Conservation (phyloP, 2,888 invertebrate genomes). For the Frankliniella fusca region DNA sequence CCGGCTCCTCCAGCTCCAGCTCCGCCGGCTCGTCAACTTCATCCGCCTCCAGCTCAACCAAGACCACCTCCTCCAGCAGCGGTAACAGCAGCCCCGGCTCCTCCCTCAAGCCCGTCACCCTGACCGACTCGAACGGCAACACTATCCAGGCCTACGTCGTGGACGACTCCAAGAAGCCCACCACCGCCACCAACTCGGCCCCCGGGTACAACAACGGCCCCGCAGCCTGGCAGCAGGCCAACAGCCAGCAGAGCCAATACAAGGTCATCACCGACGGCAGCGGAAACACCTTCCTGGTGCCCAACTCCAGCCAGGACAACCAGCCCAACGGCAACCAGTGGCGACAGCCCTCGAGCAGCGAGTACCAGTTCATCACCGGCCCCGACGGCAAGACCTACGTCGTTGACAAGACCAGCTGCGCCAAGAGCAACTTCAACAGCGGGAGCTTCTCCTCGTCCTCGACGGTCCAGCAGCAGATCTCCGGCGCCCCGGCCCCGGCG, state of each 20-base stretch:
- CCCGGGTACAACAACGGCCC: neutral
- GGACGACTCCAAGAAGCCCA: neutral
- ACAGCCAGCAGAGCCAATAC: neutral
- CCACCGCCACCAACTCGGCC: no score
- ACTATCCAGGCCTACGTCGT: constrained; percentile 1
- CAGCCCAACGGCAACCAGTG: neutral
- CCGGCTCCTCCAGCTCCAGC: neutral
- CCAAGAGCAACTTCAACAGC: neutral
- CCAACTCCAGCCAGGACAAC: neutral
- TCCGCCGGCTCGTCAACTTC: neutral
- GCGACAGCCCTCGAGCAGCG: neutral
- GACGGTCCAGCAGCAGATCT: neutral
- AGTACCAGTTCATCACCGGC: neutral
- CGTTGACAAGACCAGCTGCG: neutral
- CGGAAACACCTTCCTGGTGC: neutral
- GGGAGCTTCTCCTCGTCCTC: neutral
- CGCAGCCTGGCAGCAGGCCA: neutral
- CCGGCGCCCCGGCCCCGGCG: neutral
- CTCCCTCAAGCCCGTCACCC: constrained; percentile 13
- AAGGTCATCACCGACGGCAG: neutral
- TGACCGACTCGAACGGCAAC: neutral
- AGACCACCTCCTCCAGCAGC: neutral
- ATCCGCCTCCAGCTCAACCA: neutral
- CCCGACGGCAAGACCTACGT: constrained; percentile 15
- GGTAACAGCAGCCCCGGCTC: neutral